Conservation (phyloP, 2,113 vertebrate genomes). For the Atlantisia rogersi region DNA sequence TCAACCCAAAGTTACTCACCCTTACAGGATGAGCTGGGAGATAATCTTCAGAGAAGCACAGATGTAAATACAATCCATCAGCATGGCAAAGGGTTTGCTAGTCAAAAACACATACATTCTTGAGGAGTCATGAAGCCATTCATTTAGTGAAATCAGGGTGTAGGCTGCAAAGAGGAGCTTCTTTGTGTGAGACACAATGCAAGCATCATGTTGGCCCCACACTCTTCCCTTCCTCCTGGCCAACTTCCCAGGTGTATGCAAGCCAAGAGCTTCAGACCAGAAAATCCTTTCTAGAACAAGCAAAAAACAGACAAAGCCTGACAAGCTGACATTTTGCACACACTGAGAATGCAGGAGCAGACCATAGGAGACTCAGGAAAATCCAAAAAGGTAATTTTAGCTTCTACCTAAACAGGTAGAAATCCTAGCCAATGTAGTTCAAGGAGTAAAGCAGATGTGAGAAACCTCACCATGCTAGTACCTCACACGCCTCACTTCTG, state of each 20-base stretch:
- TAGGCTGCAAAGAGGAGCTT: background rate
- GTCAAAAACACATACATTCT: background rate
- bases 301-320: background rate
- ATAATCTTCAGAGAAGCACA: background rate
- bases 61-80: background rate
- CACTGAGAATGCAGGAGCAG: background rate
- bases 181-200: accelerated
- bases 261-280: background rate
- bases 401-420: background rate
- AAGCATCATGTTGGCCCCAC: background rate
- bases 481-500: background rate
- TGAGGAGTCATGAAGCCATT: background rate
- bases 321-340: background rate
- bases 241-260: background rate
- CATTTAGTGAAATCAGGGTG: background rate
- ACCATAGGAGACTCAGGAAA: background rate
- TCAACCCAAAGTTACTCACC: background rate
- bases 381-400: background rate
- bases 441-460: background rate
- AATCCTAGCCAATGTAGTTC: background rate
- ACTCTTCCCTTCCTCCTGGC: background rate
- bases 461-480: background rate
- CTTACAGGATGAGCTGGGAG: background rate
- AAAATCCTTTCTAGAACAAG: background rate
- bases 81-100: background rate